These are phyloP conservation scores for Sinocyclocheilus maitianheensis DNA, from an alignment of 2,113 vertebrate species.

Conservation along the genomic window DNA sequence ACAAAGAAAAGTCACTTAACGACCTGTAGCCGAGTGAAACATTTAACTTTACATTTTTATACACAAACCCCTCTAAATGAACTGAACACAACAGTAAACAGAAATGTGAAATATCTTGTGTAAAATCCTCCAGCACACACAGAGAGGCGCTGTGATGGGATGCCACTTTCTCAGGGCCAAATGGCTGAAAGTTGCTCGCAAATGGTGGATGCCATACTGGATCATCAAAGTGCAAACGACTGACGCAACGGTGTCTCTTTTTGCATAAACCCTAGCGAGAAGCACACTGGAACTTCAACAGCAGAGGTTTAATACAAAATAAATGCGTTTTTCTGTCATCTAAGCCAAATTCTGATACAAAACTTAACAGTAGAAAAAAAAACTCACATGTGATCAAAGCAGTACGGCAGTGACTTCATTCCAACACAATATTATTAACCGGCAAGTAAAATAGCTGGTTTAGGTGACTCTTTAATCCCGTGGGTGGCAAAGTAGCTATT, in stretches of 20 bases:
- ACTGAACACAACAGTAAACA: background rate
- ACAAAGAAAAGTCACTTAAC: background rate
- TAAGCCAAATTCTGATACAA: background rate
- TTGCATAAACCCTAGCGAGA: background rate
- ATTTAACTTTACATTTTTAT: background rate
- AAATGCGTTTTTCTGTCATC: background rate
- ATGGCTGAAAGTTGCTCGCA: slow-evolving; percentile 49
- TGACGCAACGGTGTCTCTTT: slow-evolving; percentile 15
- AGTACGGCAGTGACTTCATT: background rate
- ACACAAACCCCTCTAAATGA: background rate
- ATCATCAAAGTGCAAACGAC: slow-evolving; percentile 38
- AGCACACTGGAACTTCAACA: background rate
- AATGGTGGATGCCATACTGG: slow-evolving; percentile 46
- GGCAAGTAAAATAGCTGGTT: slow-evolving; percentile 40
- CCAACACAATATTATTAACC: slow-evolving; percentile 7
- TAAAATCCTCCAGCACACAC: slow-evolving; percentile 14
- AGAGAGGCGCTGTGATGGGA: slow-evolving; percentile 39
- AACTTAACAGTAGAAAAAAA: background rate
- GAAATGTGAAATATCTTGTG: slow-evolving; percentile 3
- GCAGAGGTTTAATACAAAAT: background rate
- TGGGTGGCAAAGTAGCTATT: slow-evolving; percentile 36
- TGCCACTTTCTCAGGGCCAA: slow-evolving; percentile 42
- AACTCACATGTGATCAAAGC: background rate
- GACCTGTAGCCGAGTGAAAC: background rate
- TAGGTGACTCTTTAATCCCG: slow-evolving; percentile 36